Conservation (phyloP, 2,113 vertebrate species). For the Eidolon helvum region DNA sequence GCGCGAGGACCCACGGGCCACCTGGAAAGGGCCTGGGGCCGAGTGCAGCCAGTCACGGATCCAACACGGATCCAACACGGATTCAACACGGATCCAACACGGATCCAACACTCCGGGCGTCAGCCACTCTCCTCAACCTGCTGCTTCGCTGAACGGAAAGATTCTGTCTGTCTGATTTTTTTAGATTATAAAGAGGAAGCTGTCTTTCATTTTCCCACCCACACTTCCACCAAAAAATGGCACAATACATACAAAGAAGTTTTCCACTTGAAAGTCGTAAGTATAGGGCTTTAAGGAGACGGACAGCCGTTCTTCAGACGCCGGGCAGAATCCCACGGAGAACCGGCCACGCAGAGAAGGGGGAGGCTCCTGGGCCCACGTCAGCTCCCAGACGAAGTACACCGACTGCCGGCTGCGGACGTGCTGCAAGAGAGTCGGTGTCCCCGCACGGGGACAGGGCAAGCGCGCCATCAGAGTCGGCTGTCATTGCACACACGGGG, state of each 20-base stretch:
- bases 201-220: not conserved
- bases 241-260: constrained; percentile 89
- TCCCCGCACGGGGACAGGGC: not conserved
- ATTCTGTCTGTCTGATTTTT: not conserved
- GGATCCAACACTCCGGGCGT: no score
- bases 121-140: not conserved
- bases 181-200: not conserved
- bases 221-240: not conserved
- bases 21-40: not conserved
- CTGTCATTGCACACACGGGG: not conserved
- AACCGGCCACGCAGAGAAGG: constrained; percentile 89
- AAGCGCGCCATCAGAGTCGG: constrained; percentile 81
- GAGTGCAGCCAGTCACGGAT: accelerated
- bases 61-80: no score
- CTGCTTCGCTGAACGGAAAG: not conserved
- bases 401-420: constrained; percentile 91
- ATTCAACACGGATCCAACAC: no score
- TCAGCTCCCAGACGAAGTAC: constrained; percentile 96
- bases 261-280: constrained; percentile 93
- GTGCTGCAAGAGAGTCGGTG: constrained; percentile 76
- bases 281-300: constrained; percentile 89
- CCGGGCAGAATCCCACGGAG: constrained; percentile 90
- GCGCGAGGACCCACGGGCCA: accelerated
- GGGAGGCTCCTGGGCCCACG: constrained; percentile 89
- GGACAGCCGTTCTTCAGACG: constrained; percentile 82